Base-by-base conservation (phyloP, 2,888 invertebrate species). In the Sarcophaga rosellei region DNA sequence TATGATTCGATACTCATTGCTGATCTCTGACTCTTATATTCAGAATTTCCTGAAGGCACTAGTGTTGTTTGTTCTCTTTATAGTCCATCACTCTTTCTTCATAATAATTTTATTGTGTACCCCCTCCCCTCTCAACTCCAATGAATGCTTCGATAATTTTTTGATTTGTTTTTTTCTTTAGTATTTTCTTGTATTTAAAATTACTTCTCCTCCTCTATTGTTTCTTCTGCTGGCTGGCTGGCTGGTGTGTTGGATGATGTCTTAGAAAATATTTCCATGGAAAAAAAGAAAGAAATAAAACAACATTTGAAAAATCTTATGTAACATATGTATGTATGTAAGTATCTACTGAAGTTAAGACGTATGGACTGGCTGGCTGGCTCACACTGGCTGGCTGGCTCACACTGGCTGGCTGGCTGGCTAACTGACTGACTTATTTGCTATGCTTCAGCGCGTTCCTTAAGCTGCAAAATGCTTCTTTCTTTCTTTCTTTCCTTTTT, bases 401-500 rank as follows among this genome's bases (percentile, higher is more conserved):
- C 57, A n/a, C 17, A 69, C 20, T 47, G 0, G 89, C 90, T 90
- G 65, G 23, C 17, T 73, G 74, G 47, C 61, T 62, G 21, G 15
- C 20, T 76, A 63, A 66, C 81, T 81, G 57, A 69, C 70, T 76
- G 91, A 90, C 77, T 65, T 77, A 88, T 90, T 90, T 90, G 91
- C 91, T 90, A 90, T 91, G 91, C 91, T 91, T 91, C 91, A 88
- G 87, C 88, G 89, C 81, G 85, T 82, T 84, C 80, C 81, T 84
- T 45, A 53, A 59, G 69, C 74, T 53, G 69, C 74, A 69, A 86
- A 25, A 78, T 78, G 23, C 70, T 83, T 78, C 62, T 77, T 44
- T 53, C 53, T 53, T 53, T 35, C 35, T 35, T 35, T 35, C 35
- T 35, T 35, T 35, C 35, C 35, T 8, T n/a, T n/a, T n/a, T 35